Base-by-base conservation (phyloP, 2,888 invertebrate species). In the Apeira syringaria region DNA sequence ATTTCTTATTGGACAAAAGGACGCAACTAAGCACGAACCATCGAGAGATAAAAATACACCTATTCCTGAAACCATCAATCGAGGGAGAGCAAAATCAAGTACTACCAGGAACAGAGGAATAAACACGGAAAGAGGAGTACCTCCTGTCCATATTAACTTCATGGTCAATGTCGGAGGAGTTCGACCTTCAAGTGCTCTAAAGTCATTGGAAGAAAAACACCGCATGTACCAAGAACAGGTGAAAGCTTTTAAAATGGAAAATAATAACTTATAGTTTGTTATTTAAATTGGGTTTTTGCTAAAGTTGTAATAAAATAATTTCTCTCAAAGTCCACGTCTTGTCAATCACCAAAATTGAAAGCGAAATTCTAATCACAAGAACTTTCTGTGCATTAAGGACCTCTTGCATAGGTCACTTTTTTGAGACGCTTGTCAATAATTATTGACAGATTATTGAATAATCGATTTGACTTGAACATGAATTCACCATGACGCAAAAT, bases 151-250 rank as follows among this genome's bases (percentile, higher is more conserved):
- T 27, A 84, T 87, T 35, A 85, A 75, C 54, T 85, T 88, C 40
- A 61, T 78, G 51, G 79, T 87, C 0, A 85, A 85, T 49, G 68
- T 87, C 0, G 80, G 75, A 3, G 76, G 77, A 8, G 34, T 71
- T 0, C 65, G 78, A 9, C 80, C 81, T 1, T 80, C 86, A 0
- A 83, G 66, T 40, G 70, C 82, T 8, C 52, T 89, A 8, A 70
- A 58, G 46, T 68, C 54, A n/a, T 59, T 89, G 10, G 89, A 89
- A 53, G 84, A 85, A 45, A 86, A 86, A 56, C 89, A 89, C 51
- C 64, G 73, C 11, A 75, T 81, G 68, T 89, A 81, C 48, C 86
- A 88, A 52, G 85, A 86, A 32, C 76, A 79, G 66, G 80, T 89
- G 0, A 88, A 80, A 55, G 59, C 64, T 0, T 82, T 78, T 45